Base-by-base conservation (phyloP, 2,888 invertebrate species). In the Spilarctia lutea region DNA sequence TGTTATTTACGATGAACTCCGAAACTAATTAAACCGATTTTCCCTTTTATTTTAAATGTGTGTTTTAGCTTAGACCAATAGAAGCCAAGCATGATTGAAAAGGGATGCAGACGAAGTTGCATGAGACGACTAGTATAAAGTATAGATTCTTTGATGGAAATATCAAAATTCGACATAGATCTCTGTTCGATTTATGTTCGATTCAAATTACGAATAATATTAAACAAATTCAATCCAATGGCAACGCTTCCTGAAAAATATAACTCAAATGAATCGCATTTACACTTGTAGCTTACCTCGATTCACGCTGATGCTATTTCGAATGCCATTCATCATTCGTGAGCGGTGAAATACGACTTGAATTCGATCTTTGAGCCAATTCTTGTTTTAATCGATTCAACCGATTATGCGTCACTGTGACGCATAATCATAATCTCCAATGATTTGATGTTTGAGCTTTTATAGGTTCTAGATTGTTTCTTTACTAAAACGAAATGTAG, bases 391-490 rank as follows among this genome's bases (percentile, higher is more conserved):
- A 72, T 20, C 52, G 42, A 42, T 68, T 45, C 78, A 79, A 69
- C 73, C 77, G 73, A 63, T 45, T 67, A 60, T 78, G 76, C 80
- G 81, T 80, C 82, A 82, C 74, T 73, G 68, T 30, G 8, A 27
- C 35, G 16, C 7, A 48, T n/a, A n/a, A n/a, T n/a, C n/a, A n/a
- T n/a, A n/a, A n/a, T n/a, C n/a, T n/a, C n/a, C n/a, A n/a, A n/a
- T 24, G 56, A 30, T n/a, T 60, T 60, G 24, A 24, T 65, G 35
- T 69, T 68, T 63, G n/a, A 0, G 16, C 35, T 35, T 66, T 60
- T 52, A 35, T 65, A 48, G 52, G 67, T 35, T 52, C 35, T 60
- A 71, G 42, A 65, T 42, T 67, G 60, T 3, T 42, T 39, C 16
- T 16, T 6, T 10, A 11, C 20, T 20, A 68, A 27, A 45, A 45